Evolutionary conservation across 2,888 invertebrate genomes (phyloP), one percentile per base, ranked within the genome.

Genomic region (Cryptocephalus moraei): DNA sequence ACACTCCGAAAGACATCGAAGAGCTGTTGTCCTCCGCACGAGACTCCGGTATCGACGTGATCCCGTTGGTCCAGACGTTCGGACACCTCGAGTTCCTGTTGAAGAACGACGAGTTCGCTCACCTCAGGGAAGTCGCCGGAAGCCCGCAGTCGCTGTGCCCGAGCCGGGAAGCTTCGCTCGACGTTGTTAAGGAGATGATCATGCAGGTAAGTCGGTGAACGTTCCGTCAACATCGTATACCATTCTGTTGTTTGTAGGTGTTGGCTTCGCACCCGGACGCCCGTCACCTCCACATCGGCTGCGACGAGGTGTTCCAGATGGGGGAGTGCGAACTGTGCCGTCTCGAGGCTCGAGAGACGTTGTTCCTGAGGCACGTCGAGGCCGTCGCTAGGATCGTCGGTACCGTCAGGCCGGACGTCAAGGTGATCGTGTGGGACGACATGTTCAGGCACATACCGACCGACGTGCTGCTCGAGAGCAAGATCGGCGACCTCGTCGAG

Each of bases 81-180:
- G 91, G 91, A 0, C 91, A 91, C 68, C 75, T 91, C 73, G 91
- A 91, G 73, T 90, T 81, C 62, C 80, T 80, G 1, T 67, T 86
- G 36, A 87, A 87, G 64, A 73, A 80, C 44, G 63, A 73, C n/a
- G 75, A 76, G 43, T 86, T 80, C 59, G 64, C 73, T 22, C 73
- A 79, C 56, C 65, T 86, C 45, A 70, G 86, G 22, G 86, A 86
- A 68, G 77, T 82, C 9, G 73, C 77, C 1, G 76, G 77, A 41
- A 80, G 80, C 56, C 82, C 84, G 1, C 78, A 83, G 70, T 84
- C 86, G 49, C 71, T 86, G 11, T 86, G 86, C 59, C 86, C 86
- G 1, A 82, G 81, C 50, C 73, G 77, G 48, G 78, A 78, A 57
- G 72, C 73, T 31, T 80, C 84, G 1, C 62, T 82, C 51, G 73